Conservation (phyloP, 1,140 invertebrate genomes). For the Ephestia elutella region DNA sequence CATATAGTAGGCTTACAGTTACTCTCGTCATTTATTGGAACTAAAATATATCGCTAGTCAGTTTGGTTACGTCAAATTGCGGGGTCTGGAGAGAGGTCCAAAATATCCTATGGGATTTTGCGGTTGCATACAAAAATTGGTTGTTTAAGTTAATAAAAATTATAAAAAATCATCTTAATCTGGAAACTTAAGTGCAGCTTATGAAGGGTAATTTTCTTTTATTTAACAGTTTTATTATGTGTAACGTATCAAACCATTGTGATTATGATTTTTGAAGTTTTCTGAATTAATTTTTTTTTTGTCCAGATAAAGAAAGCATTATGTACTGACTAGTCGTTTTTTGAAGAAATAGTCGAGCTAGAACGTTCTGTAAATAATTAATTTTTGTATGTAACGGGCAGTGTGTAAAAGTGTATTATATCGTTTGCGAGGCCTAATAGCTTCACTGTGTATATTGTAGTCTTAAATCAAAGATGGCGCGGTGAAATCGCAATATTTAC, state of each 20-base stretch:
- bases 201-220: no score
- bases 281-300: no score
- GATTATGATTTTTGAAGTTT: no score
- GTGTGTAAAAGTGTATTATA: slow-evolving; percentile 26
- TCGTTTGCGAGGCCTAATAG: slow-evolving; percentile 36
- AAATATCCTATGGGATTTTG: not conserved
- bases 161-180: no score
- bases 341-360: not conserved
- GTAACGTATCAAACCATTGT: no score
- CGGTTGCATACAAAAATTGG: slow-evolving; percentile 1
- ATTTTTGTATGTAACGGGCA: not conserved
- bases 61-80: slow-evolving; percentile 13
- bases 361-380: not conserved
- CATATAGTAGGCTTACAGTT: not conserved
- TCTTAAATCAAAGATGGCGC: slow-evolving; percentile 6
- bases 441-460: slow-evolving; percentile 27
- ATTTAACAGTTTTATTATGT: no score
- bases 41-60: slow-evolving; percentile 23
- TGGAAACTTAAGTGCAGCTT: no score
- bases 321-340: not conserved
- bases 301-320: no score
- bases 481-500: not conserved
- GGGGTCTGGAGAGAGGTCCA: not conserved
- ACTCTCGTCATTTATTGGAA: not conserved
- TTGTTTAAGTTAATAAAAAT: not conserved